phyloP scores from a whole-genome alignment of 2,888 invertebrate genomes.

The Microplitis deprimator region DNA sequence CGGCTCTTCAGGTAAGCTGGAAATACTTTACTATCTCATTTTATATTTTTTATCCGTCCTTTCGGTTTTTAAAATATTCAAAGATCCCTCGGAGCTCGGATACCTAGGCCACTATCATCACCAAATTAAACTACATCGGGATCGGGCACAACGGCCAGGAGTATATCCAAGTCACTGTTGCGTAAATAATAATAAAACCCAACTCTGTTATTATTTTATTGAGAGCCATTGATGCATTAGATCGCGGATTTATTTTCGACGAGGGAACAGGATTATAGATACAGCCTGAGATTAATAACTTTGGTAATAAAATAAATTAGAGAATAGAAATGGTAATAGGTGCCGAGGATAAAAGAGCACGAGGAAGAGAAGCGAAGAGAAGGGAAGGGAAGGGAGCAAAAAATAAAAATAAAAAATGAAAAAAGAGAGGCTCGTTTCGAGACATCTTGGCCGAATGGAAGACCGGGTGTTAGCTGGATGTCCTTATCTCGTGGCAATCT shows the following conservation, averaged over 20 bases:
- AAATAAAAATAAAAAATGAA: slow-evolving; percentile 31
- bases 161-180: neutral
- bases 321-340: slow-evolving; percentile 47
- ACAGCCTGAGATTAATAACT: neutral
- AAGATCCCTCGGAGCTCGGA: too few relatives aligned
- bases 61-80: neutral
- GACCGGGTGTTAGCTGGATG: slow-evolving; percentile 70
- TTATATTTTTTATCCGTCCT: neutral
- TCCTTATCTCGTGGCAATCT: slow-evolving; percentile 71
- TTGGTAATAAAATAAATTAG: neutral
- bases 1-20: neutral
- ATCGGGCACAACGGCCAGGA: too few relatives aligned
- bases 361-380: slow-evolving; percentile 29
- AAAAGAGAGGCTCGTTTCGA: slow-evolving; percentile 39
- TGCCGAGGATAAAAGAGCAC: slow-evolving; percentile 42
- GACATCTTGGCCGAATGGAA: slow-evolving; percentile 47
- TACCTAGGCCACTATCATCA: too few relatives aligned
- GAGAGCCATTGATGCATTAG: slow-evolving; percentile 23
- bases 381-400: slow-evolving; percentile 3
- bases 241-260: slow-evolving; percentile 11
- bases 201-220: neutral
- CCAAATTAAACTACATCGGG: too few relatives aligned
- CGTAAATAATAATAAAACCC: slow-evolving; percentile 6
- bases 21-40: neutral
- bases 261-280: neutral